Evolutionary conservation across 2,888 invertebrate genomes (phyloP), one percentile per base, ranked within the genome.

Genomic region (Pterobdella sp.): DNA sequence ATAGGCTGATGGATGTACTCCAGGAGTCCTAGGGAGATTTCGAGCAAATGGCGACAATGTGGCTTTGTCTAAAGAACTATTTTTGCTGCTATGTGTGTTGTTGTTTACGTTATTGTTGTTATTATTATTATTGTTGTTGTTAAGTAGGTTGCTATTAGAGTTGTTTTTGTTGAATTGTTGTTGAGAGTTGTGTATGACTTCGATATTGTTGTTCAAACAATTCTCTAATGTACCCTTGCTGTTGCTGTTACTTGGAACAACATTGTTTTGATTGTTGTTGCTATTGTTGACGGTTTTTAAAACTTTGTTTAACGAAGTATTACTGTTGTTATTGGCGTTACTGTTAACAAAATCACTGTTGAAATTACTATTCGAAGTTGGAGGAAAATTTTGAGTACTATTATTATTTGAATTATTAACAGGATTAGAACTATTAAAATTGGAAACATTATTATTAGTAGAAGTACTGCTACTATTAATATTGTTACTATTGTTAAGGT

Each of bases 221-320:
- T 56, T 56, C 26, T 56, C 60, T 56, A 22, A 56, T 14, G n/a
- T 22, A 56, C 14, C 60, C 60, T 56, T 56, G 60, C 26, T 56
- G 60, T 4, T 42, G 49, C 49, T 42, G 10, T 14, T 56, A n/a
- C n/a, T n/a, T n/a, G n/a, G n/a, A n/a, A n/a, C n/a, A n/a, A n/a
- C n/a, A 34, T 65, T 65, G 69, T 69, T 69, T 18, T 10, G 63
- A 32, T 31, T 14, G 71, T 42, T 42, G 52, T 42, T 52, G 35
- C 22, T 63, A 36, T 42, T 60, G 71, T 52, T 49, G 34, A 26
- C 26, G 60, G 18, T 56, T 4, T n/a, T n/a, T n/a, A n/a, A n/a
- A n/a, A n/a, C n/a, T n/a, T n/a, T n/a, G n/a, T n/a, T n/a, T n/a
- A n/a, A n/a, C n/a, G n/a, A n/a, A n/a, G n/a, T n/a, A n/a, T 7